A percentile compares a stretch with the other conserved stretches of the same genome.
phyloP scores from a whole-genome alignment of 2,113 vertebrate genomes.

The Nannobrachium achirus region DNA sequence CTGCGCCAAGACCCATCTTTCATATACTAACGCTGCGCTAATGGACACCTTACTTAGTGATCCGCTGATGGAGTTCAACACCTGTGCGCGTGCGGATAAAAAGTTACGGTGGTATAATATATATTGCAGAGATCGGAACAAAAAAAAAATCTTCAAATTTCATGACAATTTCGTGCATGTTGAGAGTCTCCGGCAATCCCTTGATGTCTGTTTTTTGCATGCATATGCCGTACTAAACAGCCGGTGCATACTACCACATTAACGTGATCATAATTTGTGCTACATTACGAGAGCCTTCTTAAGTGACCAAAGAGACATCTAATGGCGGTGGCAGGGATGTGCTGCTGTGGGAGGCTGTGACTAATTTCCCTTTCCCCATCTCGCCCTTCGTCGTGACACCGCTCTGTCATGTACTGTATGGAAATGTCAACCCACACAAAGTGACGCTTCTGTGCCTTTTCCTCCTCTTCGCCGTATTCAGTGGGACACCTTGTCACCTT shows the following conservation, averaged over 20 bases:
- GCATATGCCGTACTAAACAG: too few species aligned
- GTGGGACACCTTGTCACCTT: neutral
- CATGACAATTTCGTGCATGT: too few species aligned
- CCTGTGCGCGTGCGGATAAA: neutral
- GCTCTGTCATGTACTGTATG: too few species aligned
- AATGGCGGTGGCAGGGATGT: neutral
- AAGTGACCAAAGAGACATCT: neutral
- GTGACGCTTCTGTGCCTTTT: neutral
- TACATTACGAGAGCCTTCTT: neutral
- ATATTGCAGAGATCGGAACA: too few species aligned
- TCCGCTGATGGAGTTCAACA: neutral
- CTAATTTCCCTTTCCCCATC: neutral
- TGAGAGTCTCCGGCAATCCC: too few species aligned
- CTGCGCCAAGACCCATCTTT: conserved; percentile 16
- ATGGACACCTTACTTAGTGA: neutral
- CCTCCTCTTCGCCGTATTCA: neutral
- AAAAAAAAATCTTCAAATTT: too few species aligned
- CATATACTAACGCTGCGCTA: conserved; percentile 14
- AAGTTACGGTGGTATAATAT: too few species aligned
- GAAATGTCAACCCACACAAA: neutral
- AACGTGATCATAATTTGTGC: neutral
- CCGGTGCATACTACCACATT: neutral
- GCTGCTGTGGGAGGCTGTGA: neutral
- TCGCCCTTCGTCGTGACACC: neutral
- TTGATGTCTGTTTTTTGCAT: too few species aligned